A percentile compares a stretch with the other conserved stretches of the same genome.
phyloP scores from a whole-genome alignment of 2,888 invertebrate species.

The Melanostoma mellinum region DNA sequence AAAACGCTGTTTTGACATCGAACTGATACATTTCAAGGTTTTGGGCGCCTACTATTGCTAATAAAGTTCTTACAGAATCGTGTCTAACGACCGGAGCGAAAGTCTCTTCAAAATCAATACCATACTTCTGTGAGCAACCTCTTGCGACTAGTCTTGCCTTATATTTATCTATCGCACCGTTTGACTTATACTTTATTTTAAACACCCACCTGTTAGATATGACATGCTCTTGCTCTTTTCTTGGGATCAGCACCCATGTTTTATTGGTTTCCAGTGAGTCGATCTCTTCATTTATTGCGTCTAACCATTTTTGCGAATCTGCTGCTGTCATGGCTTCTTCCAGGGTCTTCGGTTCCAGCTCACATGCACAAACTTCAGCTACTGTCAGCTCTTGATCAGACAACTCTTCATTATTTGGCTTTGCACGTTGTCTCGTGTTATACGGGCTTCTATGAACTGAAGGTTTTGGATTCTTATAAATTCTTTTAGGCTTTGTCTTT shows the following conservation, averaged over 20 bases:
- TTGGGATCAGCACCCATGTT: conserved; percentile 29
- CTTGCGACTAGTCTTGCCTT: conserved; percentile 63
- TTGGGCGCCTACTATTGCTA: conserved; percentile 60
- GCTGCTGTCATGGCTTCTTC: conserved; percentile 8
- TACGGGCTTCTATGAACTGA: conserved; percentile 36
- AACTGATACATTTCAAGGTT: conserved; percentile 59
- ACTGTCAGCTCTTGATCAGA: background rate
- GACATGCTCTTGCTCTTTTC: conserved; percentile 26
- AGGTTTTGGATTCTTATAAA: conserved; percentile 9
- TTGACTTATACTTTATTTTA: conserved; percentile 31
- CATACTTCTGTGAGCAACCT: conserved; percentile 67
- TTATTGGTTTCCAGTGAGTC: conserved; percentile 77
- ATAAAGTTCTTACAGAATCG: conserved; percentile 55
- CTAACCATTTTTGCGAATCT: too few relatives aligned
- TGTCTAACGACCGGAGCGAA: conserved; percentile 70
- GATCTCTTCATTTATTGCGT: conserved; percentile 84
- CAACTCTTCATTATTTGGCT: background rate
- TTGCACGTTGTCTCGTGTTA: conserved; percentile 19
- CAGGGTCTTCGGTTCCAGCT: conserved; percentile 18
- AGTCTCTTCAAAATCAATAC: conserved; percentile 72
- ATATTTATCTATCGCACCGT: conserved; percentile 46
- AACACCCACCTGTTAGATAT: conserved; percentile 37
- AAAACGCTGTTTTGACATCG: conserved; percentile 72
- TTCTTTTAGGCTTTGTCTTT: conserved; percentile 1
- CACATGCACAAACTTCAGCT: conserved; percentile 12